Evolutionary conservation across 2,888 invertebrate species (phyloP).

Genomic region (Sisyra nigra): DNA sequence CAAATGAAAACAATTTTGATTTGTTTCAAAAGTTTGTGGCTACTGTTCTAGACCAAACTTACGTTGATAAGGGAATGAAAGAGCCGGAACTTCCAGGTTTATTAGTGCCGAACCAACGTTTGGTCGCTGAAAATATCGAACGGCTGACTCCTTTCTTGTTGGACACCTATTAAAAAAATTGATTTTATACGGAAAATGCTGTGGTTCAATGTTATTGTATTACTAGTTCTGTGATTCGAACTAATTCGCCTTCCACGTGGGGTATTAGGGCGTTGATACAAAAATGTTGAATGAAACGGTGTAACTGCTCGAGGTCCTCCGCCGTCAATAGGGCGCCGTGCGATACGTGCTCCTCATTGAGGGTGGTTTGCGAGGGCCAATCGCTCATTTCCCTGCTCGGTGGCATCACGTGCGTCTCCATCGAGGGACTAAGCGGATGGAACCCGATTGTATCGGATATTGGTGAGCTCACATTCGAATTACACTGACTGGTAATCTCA

Average conservation of each 20-base stretch:
- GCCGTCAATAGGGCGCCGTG: slow-evolving; percentile 64
- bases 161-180: slow-evolving; percentile 35
- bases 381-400: neutral
- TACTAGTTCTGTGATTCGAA: slow-evolving; percentile 59
- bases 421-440: slow-evolving; percentile 63
- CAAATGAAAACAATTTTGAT: too few relatives aligned
- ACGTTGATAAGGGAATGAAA: slow-evolving; percentile 27
- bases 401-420: slow-evolving; percentile 24
- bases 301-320: slow-evolving; percentile 72
- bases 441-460: slow-evolving; percentile 31
- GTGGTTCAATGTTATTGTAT: too few relatives aligned
- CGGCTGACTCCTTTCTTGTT: slow-evolving; percentile 86
- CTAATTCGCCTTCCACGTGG: slow-evolving; percentile 80
- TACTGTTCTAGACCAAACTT: too few relatives aligned
- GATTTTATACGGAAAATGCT: too few relatives aligned
- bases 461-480: slow-evolving; percentile 36
- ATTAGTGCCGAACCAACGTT: slow-evolving; percentile 86
- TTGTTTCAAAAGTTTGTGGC: too few relatives aligned
- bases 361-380: neutral
- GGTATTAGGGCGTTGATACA: slow-evolving; percentile 73
- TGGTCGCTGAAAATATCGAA: slow-evolving; percentile 85
- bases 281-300: slow-evolving; percentile 76
- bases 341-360: slow-evolving; percentile 13
- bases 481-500: slow-evolving; percentile 17
- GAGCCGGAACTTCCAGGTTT: slow-evolving; percentile 55